Base-by-base conservation (phyloP, 2,797 vertebrate genomes). In the Crocidura indochinensis region DNA sequence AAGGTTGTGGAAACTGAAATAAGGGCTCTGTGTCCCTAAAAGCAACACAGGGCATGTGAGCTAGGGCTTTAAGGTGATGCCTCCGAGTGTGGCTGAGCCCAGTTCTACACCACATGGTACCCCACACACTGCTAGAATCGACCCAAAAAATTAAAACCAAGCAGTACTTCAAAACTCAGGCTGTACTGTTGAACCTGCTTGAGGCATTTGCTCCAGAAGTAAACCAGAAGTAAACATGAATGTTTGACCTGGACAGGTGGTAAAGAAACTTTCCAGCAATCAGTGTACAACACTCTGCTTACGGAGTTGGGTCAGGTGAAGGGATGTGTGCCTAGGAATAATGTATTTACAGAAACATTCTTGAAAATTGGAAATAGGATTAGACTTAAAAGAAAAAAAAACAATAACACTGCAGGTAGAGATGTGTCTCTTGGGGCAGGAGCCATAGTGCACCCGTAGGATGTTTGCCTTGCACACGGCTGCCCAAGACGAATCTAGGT, bases 321-420 rank as follows among this genome's bases (percentile, higher is more conserved):
- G 79, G 56, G 10, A 19, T 20, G 27, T 73, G 9, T 87, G 49
- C 82, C 82, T 51, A 68, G 27, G 82, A 81, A 51, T 72, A 20
- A 44, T 5, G 12, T 31, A 73, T 53, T 68, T 31, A 53, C 20
- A 72, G 64, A 78, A 83, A 47, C 68, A 27, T 29, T 79, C 76
- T 91, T 75, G 38, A 64, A 85, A 75, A 65, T 74, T 65, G 73
- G 44, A 85, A 87, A 84, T 53, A 72, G 46, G 68, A 71, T 94
- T 69, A 71, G 64, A 71, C 27, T 75, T 68, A n/a, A n/a, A n/a
- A n/a, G n/a, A n/a, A n/a, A n/a, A n/a, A 49, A 49, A 47, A 46
- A 51, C 62, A 22, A 85, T 8, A 44, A 8, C 11, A 19, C 26
- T 86, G 51, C 1, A 0, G 38, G n/a, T 77, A 29, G 71, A 78